Base-by-base conservation (phyloP, 2,797 vertebrate species). In the Harpagifer antarcticus region DNA sequence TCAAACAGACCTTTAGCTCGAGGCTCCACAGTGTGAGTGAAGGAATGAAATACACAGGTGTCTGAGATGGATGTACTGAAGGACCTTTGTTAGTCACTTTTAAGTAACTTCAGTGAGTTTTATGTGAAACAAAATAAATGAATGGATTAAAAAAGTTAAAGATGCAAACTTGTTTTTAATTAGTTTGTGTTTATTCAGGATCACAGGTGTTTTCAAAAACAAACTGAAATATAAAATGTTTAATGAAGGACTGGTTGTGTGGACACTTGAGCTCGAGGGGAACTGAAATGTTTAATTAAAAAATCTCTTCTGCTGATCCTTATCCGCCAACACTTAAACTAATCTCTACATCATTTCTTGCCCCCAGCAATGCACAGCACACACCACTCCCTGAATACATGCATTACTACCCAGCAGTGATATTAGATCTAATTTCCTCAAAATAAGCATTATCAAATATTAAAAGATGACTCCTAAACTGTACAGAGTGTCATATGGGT, bases 301-400 rank as follows among this genome's bases (percentile, higher is more conserved):
- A 66, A 84, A 86, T 73, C 73, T 79, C 60, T 68, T 75, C 56
- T 31, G 40, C 40, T 53, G 61, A 84, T 81, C 19, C 2, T 72
- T 60, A 71, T 83, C 69, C 40, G 53, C 5, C 15, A 23, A 62
- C 31, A 79, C 54, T 68, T 15, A 72, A 61, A 68, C 44, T 3
- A 43, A 12, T 37, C 6, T 44, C 37, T 33, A 2, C 9, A 19
- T 14, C 19, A 17, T 15, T 13, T 56, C 9, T 77, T n/a, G 40
- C 44, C 66, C 16, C 23, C 3, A 16, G 71, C 43, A 16, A 48
- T 4, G 3, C 52, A 55, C 6, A 9, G 3, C 23, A 56, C 64
- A 58, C 14, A 44, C 6, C 33, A 1, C 68, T 68, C 16, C 13
- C 8, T 20, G 48, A 17, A 45, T 10, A 16, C 19, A 23, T 23